phyloP scores from a whole-genome alignment of 1,140 invertebrate genomes.

The Panagrolaimus sp. region DNA sequence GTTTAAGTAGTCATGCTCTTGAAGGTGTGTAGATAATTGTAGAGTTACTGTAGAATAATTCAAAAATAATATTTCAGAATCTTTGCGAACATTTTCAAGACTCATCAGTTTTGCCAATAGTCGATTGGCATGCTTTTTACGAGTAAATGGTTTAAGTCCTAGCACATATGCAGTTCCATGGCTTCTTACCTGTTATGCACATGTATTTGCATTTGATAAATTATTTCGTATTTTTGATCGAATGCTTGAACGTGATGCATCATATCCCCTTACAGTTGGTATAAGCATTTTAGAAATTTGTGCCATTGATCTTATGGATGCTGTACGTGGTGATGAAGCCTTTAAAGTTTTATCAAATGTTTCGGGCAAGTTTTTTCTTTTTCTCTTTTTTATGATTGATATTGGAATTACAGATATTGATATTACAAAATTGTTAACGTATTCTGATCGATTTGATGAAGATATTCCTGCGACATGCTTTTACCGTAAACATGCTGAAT shows the following conservation, averaged over 20 bases:
- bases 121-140: background rate
- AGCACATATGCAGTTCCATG: slow-evolving; percentile 6
- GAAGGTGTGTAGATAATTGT: background rate
- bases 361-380: background rate
- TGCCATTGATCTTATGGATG: slow-evolving; percentile 12
- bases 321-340: slow-evolving; percentile 9
- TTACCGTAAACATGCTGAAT: slow-evolving; percentile 7
- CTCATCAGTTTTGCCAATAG: slow-evolving; percentile 11
- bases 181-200: slow-evolving; percentile 12
- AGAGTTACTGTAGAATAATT: background rate
- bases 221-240: slow-evolving; percentile 2
- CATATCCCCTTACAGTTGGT: background rate
- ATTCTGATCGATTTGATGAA: background rate
- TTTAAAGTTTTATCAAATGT: slow-evolving; percentile 13
- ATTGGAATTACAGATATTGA: background rate
- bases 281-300: background rate
- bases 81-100: background rate
- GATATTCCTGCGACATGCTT: slow-evolving; percentile 7
- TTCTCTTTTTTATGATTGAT: background rate
- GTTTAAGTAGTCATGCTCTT: slow-evolving; percentile 1
- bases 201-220: slow-evolving; percentile 12
- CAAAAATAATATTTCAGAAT: background rate
- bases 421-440: background rate
- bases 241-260: slow-evolving; percentile 6
- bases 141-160: background rate